Evolutionary conservation across 2,888 invertebrate species (phyloP), one percentile per base, ranked within the genome.

Genomic region (Eupithecia inturbata): DNA sequence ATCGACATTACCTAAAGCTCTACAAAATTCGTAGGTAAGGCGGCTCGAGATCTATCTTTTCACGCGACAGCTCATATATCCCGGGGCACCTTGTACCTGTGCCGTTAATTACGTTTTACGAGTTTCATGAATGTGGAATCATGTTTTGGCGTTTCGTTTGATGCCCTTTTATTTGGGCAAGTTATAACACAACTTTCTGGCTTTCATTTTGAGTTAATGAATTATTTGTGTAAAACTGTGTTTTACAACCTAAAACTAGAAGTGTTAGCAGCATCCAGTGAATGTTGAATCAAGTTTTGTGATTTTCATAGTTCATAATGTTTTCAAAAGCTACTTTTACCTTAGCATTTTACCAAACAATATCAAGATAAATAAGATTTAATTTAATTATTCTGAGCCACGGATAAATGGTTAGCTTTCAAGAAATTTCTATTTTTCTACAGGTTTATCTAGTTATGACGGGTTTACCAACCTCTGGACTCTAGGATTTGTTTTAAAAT

Each of bases 41-140:
- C n/a, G n/a, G n/a, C n/a, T n/a, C n/a, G n/a, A n/a, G n/a, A n/a
- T n/a, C n/a, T n/a, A n/a, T n/a, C 16, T 60, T 60, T 60, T 14
- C 7, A 60, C 26, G 60, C 26, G 60, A 28, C 16, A 60, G 60
- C 14, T 45, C 6, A 14, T 6, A 16, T 63, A 33, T 10, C 10
- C 10, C 10, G 33, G 33, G 63, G 63, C 63, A 63, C 63, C 62
- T 62, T 62, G 31, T 62, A 19, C 31, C 33, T 22, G 57, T 33
- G 57, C 41, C 57, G 69, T 74, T 77, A 72, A 75, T 76, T 75
- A 75, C 75, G 75, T 76, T 80, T 77, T 77, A 78, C 72, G 73
- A 75, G 60, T 67, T 76, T 64, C 77, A 75, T 76, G 77, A 75
- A 75, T 78, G 73, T 70, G 62, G 41, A 71, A 74, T 71, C 67